Base-by-base conservation (phyloP, 2,113 vertebrate species). In the Tragelaphus buxtoni region DNA sequence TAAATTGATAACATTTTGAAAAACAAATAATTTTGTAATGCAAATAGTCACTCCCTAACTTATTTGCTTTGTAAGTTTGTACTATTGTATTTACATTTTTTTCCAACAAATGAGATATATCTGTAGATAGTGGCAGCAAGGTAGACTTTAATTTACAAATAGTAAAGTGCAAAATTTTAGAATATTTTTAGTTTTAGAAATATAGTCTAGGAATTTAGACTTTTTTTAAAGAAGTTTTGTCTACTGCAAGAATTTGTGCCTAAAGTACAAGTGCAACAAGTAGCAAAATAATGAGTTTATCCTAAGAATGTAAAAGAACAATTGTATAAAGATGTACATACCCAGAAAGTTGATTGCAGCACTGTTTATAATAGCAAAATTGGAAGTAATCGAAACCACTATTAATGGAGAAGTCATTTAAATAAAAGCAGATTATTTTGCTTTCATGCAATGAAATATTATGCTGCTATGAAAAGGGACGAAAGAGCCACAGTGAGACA, bases 1-100 rank as follows among this genome's bases (percentile, higher is more conserved):
- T 95, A 85, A 97, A 85, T 72, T 9, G 55, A 45, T 90, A 84
- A 51, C 61, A 92, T 95, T 95, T 97, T 97, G 80, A 92, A 97
- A 97, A 97, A 85, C 92, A 97, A 97, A 98, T 96, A 89, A 93
- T 87, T 96, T 96, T 90, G 88, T 77, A 96, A 96, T 97, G 49
- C 95, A 97, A 97, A 97, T 90, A 84, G 80, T 94, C 69, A 76
- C 90, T 98, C 90, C 87, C 90, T 92, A 88, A 65, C 77, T 93
- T 97, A 96, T 92, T 97, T 97, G 93, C 96, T 98, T 97, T 95
- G 77, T 91, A 85, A 88, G 53, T 96, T 90, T 95, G 63, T 39
- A 74, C 30, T 89, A 89, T 65, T 79, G 22, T 91, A 69, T 84
- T 93, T 96, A 56, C 58, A 42, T 91, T 81, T 63, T 84, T 96